These are phyloP conservation scores for Archivesica marissinica DNA, from an alignment of 1,140 invertebrate species.

Conservation along the genomic window DNA sequence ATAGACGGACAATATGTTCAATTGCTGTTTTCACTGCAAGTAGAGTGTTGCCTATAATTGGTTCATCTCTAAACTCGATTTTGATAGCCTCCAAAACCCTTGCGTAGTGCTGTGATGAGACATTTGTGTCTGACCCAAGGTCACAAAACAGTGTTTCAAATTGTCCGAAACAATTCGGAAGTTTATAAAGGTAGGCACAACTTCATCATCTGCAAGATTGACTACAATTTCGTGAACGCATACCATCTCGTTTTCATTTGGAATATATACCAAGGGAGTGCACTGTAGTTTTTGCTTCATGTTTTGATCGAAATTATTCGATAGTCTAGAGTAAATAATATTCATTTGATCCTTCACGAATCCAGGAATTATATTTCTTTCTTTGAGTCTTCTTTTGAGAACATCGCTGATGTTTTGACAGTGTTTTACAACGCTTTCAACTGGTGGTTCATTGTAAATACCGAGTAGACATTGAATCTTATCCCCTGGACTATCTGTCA, in stretches of 20 bases:
- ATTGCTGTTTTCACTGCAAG: neutral
- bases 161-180: no score
- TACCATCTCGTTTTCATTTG: constrained; percentile 17
- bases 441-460: neutral
- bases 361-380: neutral
- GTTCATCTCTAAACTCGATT: no score
- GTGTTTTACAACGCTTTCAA: constrained; percentile 10
- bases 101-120: no score
- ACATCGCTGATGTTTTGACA: constrained; percentile 4
- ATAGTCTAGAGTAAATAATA: neutral
- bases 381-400: neutral
- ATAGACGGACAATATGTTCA: neutral
- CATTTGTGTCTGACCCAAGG: no score
- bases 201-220: no score
- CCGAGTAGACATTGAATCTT: no score
- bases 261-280: constrained; percentile 22
- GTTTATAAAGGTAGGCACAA: no score
- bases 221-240: neutral
- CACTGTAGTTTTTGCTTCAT: neutral
- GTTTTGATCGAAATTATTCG: neutral
- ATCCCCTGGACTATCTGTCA: no score
- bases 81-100: no score
- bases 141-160: no score
- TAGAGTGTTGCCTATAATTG: no score
- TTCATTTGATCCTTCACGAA: constrained; percentile 17